These are phyloP conservation scores for Apteryx owenii DNA, from an alignment of 2,113 vertebrate genomes.

Conservation along the genomic window DNA sequence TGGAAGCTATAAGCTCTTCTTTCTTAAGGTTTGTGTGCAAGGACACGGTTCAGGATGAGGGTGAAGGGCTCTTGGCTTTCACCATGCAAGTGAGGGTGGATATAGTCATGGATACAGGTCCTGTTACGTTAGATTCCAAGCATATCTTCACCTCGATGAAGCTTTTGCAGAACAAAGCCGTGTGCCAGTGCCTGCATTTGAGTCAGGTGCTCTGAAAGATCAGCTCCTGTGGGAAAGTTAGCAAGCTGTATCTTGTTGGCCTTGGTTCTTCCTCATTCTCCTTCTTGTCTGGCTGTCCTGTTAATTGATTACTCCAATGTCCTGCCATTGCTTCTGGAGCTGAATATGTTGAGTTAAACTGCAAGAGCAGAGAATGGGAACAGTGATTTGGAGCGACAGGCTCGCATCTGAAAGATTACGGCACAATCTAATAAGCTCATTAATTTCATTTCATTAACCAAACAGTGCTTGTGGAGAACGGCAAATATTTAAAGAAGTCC, in stretches of 20 bases:
- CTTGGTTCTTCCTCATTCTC: background rate
- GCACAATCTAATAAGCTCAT: conserved; percentile 75
- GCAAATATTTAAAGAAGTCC: conserved; percentile 77
- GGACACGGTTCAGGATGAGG: background rate
- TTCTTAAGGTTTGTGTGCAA: background rate
- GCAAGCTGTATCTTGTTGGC: background rate
- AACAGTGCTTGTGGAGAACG: conserved; percentile 72
- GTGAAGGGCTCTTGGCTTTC: background rate
- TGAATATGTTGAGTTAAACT: background rate
- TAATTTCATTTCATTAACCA: conserved; percentile 79
- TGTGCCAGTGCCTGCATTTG: background rate
- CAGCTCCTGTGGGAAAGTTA: conserved; percentile 47
- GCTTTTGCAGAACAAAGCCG: accelerated
- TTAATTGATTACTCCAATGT: conserved; percentile 36
- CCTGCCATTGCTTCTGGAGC: background rate
- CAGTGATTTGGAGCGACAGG: background rate
- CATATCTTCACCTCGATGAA: background rate
- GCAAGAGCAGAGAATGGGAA: background rate
- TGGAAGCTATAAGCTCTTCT: background rate
- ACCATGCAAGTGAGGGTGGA: background rate
- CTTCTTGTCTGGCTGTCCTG: background rate
- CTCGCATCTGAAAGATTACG: conserved; percentile 68
- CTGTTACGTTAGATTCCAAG: background rate
- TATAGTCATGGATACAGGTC: background rate
- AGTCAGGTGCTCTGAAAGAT: background rate